Percentiles rank a stretch among this genome's conserved stretches.
phyloP scores from a whole-genome alignment of 2,797 vertebrate genomes.

The Chanos chanos region DNA sequence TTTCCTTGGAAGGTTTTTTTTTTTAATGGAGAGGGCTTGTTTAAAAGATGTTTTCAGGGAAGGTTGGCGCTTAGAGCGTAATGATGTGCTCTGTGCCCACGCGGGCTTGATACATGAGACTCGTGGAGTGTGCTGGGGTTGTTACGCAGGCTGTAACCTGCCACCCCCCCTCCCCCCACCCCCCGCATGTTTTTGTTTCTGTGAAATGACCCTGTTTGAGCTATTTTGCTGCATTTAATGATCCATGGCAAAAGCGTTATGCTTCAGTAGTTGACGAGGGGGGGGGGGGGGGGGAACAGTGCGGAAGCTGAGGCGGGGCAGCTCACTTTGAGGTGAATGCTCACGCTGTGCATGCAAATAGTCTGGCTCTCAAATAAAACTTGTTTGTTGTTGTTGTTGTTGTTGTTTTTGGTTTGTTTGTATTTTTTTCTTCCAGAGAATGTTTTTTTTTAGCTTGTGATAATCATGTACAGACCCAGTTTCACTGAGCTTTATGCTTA shows the following conservation, averaged over 20 bases:
- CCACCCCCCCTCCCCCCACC: background rate
- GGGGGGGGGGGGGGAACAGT: too few relatives aligned
- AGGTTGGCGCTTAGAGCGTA: background rate
- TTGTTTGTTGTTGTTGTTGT: too few relatives aligned
- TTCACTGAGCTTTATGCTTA: too few relatives aligned
- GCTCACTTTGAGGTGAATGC: too few relatives aligned
- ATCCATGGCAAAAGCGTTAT: slow-evolving; percentile 13
- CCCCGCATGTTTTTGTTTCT: slow-evolving; percentile 1
- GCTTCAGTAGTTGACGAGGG: slow-evolving; percentile 10
- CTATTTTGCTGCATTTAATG: background rate
- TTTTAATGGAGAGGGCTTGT: too few relatives aligned
- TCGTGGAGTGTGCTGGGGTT: background rate
- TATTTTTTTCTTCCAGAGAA: too few relatives aligned
- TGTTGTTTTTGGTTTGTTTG: too few relatives aligned
- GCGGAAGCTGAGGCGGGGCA: slow-evolving; percentile 11
- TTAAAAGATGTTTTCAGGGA: too few relatives aligned
- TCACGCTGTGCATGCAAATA: too few relatives aligned
- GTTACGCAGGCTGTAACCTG: slow-evolving; percentile 3
- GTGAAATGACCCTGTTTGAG: slow-evolving; percentile 22
- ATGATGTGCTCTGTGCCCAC: slow-evolving; percentile 5
- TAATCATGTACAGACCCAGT: too few relatives aligned
- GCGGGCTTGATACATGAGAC: background rate
- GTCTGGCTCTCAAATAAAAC: slow-evolving; percentile 10
- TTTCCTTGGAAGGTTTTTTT: too few relatives aligned
- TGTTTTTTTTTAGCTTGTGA: too few relatives aligned